Evolutionary conservation across 1,140 invertebrate genomes (phyloP).

Genomic region (Drosophila burlai): DNA sequence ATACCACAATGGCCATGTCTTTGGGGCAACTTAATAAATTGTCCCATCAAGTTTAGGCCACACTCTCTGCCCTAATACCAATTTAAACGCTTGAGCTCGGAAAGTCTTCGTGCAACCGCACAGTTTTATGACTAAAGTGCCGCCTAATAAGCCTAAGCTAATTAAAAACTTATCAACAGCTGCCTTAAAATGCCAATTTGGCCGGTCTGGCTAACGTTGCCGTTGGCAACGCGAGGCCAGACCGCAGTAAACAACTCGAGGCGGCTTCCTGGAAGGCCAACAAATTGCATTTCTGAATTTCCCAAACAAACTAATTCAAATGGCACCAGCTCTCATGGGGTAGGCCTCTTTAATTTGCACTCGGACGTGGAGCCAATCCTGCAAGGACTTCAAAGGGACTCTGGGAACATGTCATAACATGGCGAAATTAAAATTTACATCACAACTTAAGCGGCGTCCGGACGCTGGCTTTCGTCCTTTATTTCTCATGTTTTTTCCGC

Average conservation of each 20-base stretch:
- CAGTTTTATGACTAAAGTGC: conserved; percentile 54
- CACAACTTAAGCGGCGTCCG: conserved; percentile 73
- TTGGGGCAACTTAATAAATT: no score
- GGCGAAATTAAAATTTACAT: conserved; percentile 81
- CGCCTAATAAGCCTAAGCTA: conserved; percentile 74
- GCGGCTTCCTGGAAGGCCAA: background rate
- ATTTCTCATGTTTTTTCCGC: conserved; percentile 7
- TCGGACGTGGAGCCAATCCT: conserved; percentile 8
- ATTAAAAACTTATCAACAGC: conserved; percentile 82
- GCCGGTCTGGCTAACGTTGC: conserved; percentile 39
- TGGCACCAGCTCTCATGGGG: background rate
- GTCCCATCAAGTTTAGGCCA: background rate
- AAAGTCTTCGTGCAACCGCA: conserved; percentile 18
- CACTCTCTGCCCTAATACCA: background rate
- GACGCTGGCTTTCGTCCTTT: conserved; percentile 26
- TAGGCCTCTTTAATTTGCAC: conserved; percentile 16
- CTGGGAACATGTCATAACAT: conserved; percentile 74
- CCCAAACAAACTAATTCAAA: conserved; percentile 5
- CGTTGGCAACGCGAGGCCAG: conserved; percentile 18
- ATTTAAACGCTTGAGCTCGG: conserved; percentile 13
- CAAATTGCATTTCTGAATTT: conserved; percentile 29
- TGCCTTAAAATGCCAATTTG: conserved; percentile 67
- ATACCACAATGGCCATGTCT: background rate
- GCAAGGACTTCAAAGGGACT: conserved; percentile 62
- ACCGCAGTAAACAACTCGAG: conserved; percentile 20